Base-by-base conservation (phyloP, 2,113 vertebrate genomes). In the Cinclus cinclus region DNA sequence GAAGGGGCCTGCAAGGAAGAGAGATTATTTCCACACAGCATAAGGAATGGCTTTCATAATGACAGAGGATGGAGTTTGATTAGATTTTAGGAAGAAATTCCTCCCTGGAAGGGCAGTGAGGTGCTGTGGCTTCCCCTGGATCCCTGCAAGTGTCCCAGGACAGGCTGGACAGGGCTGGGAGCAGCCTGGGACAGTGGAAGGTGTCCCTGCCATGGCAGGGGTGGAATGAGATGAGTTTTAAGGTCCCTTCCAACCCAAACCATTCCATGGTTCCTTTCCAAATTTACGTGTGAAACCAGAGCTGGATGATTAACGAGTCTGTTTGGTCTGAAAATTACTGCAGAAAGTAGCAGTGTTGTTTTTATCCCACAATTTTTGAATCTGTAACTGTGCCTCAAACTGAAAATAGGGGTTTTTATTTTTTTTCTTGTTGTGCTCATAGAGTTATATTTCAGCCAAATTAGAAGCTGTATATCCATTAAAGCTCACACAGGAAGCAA, bases 341-440 rank as follows among this genome's bases (percentile, higher is more conserved):
- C 9, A 67, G 42, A 31, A 49, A 63, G 30, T 9, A 39, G 21
- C 21, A 63, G 11, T 16, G 14, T 41, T 91, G 28, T 42, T 56
- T 81, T 59, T 56, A 7, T 60, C 10, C 64, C 7, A 4, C 16
- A 15, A 1, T 21, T 79, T 84, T 47, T 41, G 33, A 21, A 2
- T 35, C 15, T 49, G 14, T 47, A 50, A 21, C 41, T 67, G 44
- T 68, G 47, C 39, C 84, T 15, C 39, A 30, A 84, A 24, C 15
- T 41, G 62, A 52, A 83, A 65, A 69, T 8, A 17, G 2, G 3
- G 1, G 12, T 16, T 37, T 50, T 15, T 3, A 1, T 11, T 28
- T 63, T 30, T 65, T 27, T 35, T 10, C 8, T 0, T 39, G 9
- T 47, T 10, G 3, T 67, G 5, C 1, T 0, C 1, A 1, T 2